These are phyloP conservation scores for Narcine bancroftii DNA, from an alignment of 2,113 vertebrate species.

Conservation along the genomic window DNA sequence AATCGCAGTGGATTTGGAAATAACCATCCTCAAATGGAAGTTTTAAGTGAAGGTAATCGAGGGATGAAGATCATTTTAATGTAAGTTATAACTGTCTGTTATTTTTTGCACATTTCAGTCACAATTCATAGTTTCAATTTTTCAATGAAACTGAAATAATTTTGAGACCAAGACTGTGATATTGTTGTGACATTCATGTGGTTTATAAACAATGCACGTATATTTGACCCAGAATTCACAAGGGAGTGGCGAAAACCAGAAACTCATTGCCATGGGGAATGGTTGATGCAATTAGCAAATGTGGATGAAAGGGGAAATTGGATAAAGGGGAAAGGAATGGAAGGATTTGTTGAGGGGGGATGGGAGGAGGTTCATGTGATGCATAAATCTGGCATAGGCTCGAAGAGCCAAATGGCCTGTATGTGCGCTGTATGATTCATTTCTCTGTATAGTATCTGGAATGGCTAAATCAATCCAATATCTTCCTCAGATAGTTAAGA, in stretches of 20 bases:
- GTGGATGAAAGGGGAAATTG: not conserved
- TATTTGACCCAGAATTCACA: not conserved
- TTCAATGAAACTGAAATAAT: not conserved
- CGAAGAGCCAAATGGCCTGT: not conserved
- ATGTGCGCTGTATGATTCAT: not conserved
- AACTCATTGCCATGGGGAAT: not conserved
- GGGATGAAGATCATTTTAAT: not conserved
- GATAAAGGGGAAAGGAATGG: not conserved
- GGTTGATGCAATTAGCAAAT: not conserved
- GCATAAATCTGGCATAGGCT: not conserved
- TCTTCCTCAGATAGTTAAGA: not conserved
- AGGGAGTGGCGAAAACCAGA: not conserved
- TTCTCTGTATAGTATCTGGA: not conserved
- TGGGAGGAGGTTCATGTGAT: not conserved
- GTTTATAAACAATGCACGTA: not conserved
- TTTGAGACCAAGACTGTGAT: not conserved
- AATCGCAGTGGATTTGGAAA: too few species aligned
- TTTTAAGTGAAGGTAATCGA: not conserved
- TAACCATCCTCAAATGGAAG: too few species aligned
- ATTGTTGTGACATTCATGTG: not conserved
- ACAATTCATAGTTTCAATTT: not conserved
- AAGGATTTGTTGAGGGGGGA: not conserved
- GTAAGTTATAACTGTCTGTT: not conserved
- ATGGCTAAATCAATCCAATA: not conserved
- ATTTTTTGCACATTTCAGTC: not conserved